Conservation (phyloP, 37 sponge, comb jelly and placozoan species). For the Chondrosia reniformis region DNA sequence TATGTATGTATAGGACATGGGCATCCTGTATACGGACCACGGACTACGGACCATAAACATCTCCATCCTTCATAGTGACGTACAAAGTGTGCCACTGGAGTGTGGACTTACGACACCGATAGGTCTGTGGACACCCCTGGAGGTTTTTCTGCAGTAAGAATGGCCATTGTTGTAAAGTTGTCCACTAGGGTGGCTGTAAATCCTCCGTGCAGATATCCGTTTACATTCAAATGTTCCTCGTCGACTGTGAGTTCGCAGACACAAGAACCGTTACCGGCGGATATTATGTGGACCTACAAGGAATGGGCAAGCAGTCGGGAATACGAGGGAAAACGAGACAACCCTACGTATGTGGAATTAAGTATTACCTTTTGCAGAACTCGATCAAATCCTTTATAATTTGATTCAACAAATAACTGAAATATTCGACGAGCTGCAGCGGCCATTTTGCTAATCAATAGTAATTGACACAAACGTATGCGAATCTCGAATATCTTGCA, state of each 20-base stretch:
- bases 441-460: too few species aligned
- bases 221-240: slow-evolving; percentile 71
- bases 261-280: slow-evolving; percentile 43
- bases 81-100: too few species aligned
- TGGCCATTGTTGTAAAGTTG: slow-evolving; percentile 68
- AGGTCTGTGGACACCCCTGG: slow-evolving; percentile 82
- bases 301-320: neutral
- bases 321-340: slow-evolving; percentile 13
- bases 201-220: slow-evolving; percentile 87
- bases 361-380: neutral
- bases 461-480: too few species aligned
- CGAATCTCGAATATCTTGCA: too few species aligned
- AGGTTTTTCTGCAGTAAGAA: slow-evolving; percentile 54
- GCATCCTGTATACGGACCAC: too few species aligned
- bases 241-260: slow-evolving; percentile 73
- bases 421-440: too few species aligned
- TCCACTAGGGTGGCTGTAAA: slow-evolving; percentile 88
- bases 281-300: slow-evolving; percentile 33
- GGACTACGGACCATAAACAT: too few species aligned
- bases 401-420: too few species aligned
- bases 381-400: neutral
- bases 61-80: too few species aligned
- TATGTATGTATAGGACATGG: neutral
- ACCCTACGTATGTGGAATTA: too few species aligned
- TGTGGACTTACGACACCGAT: slow-evolving; percentile 57